Conservation (phyloP, 2,888 invertebrate genomes). For the Trichogramma dendrolimi region DNA sequence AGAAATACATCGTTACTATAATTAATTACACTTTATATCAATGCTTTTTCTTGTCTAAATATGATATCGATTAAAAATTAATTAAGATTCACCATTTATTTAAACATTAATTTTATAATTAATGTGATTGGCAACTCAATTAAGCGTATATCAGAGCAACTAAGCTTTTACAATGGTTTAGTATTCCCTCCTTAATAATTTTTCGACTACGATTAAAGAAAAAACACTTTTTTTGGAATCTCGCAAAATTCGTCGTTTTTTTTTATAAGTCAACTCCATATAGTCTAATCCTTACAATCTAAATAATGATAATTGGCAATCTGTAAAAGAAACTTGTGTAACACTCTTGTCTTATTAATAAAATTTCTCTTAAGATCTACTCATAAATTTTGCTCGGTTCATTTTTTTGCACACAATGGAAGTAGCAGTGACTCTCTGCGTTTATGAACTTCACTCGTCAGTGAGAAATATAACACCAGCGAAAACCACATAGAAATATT, state of each 20-base stretch:
- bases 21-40: constrained; percentile 1
- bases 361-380: too few relatives aligned
- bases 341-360: too few relatives aligned
- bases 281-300: too few relatives aligned
- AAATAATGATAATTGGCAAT: too few relatives aligned
- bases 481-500: constrained; percentile 1
- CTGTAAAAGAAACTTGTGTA: too few relatives aligned
- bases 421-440: too few relatives aligned
- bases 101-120: constrained; percentile 35
- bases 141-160: constrained; percentile 47
- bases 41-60: constrained; percentile 11
- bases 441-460: too few relatives aligned
- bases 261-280: too few relatives aligned
- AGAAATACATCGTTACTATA: not conserved
- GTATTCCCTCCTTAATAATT: not conserved
- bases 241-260: too few relatives aligned
- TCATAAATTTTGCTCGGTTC: too few relatives aligned
- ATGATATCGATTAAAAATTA: constrained; percentile 31
- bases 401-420: too few relatives aligned
- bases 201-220: not conserved
- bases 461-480: constrained; percentile 6
- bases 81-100: constrained; percentile 36
- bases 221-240: not conserved
- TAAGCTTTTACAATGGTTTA: constrained; percentile 33
- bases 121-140: constrained; percentile 49